Evolutionary conservation across 1,140 invertebrate genomes (phyloP), one percentile per base, ranked within the genome.

Genomic region (Sesamia nonagrioides): DNA sequence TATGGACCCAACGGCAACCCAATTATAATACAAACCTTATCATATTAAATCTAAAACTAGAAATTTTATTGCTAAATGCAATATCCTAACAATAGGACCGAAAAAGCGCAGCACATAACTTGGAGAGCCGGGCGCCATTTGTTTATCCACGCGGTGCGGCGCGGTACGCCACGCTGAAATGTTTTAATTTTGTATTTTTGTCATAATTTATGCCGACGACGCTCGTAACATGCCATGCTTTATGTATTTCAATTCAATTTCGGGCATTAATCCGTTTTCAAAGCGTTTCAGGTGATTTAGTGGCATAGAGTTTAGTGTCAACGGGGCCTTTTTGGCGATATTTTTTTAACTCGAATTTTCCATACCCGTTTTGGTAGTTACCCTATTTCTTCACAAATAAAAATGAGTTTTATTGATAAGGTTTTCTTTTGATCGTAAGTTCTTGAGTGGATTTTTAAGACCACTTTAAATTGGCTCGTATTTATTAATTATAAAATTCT

Each of bases 151-250:
- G n/a, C 68, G 50, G n/a, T 5, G 69, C 35, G 50, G n/a, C 11
- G 69, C 35, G 13, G 17, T 18, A n/a, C 33, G 21, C 73, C 66
- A 13, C 75, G 63, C 66, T 79, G 77, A 78, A 85, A 81, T 83
- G 79, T 78, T 85, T 82, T 83, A 80, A 82, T 79, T 83, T 63
- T 40, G 8, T 83, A 80, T 81, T 79, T 83, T 63, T 40, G 8
- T 78, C 80, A 83, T 81, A 79, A 85, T 82, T 85, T 79, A 85
- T 76, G n/a, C 40, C 56, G 74, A 84, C 78, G 48, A 18, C 61
- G 37, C 37, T 40, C n/a, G n/a, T 42, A 61, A 60, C 54, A 74
- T 60, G 40, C 37, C 60, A 60, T 74, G 54, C 56, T 74, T 74
- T 74, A 74, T 58, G 54, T 74, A 60, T 74, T 74, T 58, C 54